These are phyloP conservation scores for Spodoptera exigua DNA, from an alignment of 2,888 invertebrate genomes.

Conservation along the genomic window DNA sequence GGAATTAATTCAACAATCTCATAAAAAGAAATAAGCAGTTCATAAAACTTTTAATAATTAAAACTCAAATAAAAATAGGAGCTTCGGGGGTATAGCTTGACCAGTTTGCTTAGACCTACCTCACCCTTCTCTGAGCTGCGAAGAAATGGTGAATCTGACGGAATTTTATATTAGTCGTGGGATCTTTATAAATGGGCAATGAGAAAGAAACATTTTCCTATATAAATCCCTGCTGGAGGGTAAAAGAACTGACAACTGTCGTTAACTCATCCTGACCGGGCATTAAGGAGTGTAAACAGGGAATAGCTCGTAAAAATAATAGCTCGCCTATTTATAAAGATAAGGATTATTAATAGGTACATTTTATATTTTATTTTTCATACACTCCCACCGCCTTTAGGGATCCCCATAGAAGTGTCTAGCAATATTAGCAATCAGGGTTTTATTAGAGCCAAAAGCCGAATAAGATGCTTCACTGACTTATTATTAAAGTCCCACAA, in stretches of 20 bases:
- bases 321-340: slow-evolving; percentile 68
- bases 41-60: slow-evolving; percentile 89
- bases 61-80: slow-evolving; percentile 86
- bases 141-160: slow-evolving; percentile 27
- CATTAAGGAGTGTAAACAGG: slow-evolving; percentile 83
- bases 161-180: slow-evolving; percentile 51
- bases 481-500: too few species aligned
- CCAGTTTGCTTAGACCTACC: slow-evolving; percentile 67
- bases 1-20: slow-evolving; percentile 87
- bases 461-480: too few species aligned
- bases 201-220: slow-evolving; percentile 68
- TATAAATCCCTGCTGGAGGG: slow-evolving; percentile 76
- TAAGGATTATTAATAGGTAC: slow-evolving; percentile 55
- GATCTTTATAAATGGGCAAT: slow-evolving; percentile 68
- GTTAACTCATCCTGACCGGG: slow-evolving; percentile 83
- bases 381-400: slow-evolving; percentile 10
- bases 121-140: slow-evolving; percentile 24
- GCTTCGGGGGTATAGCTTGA: slow-evolving; percentile 65
- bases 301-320: slow-evolving; percentile 80
- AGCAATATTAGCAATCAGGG: too few species aligned
- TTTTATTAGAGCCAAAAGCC: too few species aligned
- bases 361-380: slow-evolving; percentile 49
- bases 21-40: slow-evolving; percentile 88
- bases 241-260: slow-evolving; percentile 85
- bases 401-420: slow-evolving; percentile 2